These are phyloP conservation scores for Empidonax alnorum DNA, from an alignment of 2,113 vertebrate genomes.

Conservation along the genomic window DNA sequence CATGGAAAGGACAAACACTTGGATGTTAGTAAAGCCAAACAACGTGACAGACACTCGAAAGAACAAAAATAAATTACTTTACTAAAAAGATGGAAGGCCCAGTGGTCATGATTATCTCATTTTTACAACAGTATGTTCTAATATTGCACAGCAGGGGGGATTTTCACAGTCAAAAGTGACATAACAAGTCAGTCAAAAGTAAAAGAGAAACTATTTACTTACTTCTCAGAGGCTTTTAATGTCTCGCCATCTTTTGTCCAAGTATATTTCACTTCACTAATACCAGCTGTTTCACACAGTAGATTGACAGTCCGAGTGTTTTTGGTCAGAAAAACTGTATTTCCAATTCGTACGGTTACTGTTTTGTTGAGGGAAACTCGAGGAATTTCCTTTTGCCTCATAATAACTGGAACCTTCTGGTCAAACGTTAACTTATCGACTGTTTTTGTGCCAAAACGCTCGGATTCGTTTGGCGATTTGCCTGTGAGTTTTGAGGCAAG, in stretches of 20 bases:
- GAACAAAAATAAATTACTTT: neutral
- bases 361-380: conserved; percentile 80
- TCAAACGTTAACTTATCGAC: conserved; percentile 37
- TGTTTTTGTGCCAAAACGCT: conserved; percentile 25
- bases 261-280: conserved; percentile 69
- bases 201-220: conserved; percentile 54
- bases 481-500: conserved; percentile 32
- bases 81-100: neutral
- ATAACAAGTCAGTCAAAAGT: neutral
- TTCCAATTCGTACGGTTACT: conserved; percentile 79
- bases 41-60: neutral
- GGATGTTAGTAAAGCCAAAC: neutral
- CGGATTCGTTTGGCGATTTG: conserved; percentile 68
- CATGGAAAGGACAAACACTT: neutral
- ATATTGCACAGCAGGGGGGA: conserved; percentile 6
- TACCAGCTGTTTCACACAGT: conserved; percentile 74
- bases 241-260: conserved; percentile 87
- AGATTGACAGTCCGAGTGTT: conserved; percentile 77
- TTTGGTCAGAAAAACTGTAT: conserved; percentile 79
- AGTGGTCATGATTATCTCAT: neutral
- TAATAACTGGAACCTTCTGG: conserved; percentile 71
- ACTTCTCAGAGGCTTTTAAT: conserved; percentile 80
- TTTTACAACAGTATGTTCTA: neutral
- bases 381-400: conserved; percentile 71
- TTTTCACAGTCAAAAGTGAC: neutral